Conservation (phyloP, 2,113 vertebrate genomes). For the Petromus typicus region DNA sequence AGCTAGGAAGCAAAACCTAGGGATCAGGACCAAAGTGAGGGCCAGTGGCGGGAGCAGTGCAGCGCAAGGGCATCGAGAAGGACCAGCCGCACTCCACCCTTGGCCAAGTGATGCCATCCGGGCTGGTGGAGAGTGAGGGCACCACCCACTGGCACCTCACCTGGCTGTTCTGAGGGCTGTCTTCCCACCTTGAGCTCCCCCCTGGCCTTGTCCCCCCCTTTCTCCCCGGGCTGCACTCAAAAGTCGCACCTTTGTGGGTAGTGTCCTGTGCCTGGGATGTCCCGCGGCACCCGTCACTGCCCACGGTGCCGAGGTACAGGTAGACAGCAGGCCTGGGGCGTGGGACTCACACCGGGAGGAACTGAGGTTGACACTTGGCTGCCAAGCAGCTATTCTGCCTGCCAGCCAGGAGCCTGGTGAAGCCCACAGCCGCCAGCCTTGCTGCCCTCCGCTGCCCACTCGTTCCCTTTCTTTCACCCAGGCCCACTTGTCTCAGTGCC, state of each 20-base stretch:
- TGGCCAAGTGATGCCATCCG: not conserved
- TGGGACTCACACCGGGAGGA: too few relatives aligned
- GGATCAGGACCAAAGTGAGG: not conserved
- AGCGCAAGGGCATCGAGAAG: not conserved
- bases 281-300: too few relatives aligned
- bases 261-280: too few relatives aligned
- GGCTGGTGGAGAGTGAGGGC: not conserved
- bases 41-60: not conserved
- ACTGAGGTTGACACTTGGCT: not conserved
- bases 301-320: too few relatives aligned
- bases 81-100: fast-evolving
- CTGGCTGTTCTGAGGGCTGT: not conserved
- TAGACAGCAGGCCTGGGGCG: too few relatives aligned
- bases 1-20: too few relatives aligned
- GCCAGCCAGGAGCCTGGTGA: not conserved
- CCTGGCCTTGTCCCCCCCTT: not conserved
- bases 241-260: too few relatives aligned
- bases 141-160: not conserved
- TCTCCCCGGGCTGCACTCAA: too few relatives aligned
- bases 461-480: not conserved
- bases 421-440: not conserved
- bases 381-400: not conserved
- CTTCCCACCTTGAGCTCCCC: not conserved
- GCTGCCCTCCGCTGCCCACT: fast-evolving
- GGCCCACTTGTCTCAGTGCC: too few relatives aligned